Evolutionary conservation across 2,113 vertebrate species (phyloP).

Genomic region (Triplophysa siluroides): DNA sequence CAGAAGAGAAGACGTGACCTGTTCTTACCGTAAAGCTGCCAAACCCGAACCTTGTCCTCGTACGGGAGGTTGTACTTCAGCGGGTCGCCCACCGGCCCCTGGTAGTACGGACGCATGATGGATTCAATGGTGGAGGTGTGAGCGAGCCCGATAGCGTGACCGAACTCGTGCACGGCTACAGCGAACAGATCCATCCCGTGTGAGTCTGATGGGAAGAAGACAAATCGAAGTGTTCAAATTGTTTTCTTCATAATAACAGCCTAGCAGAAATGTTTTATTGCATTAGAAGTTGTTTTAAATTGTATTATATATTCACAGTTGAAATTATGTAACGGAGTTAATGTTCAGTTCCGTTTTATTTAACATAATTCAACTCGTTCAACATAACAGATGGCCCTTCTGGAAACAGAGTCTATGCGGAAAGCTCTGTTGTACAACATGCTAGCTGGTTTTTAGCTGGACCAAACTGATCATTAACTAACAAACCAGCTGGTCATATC

Average conservation of each 20-base stretch:
- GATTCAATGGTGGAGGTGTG: constrained; percentile 88
- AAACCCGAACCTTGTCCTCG: constrained; percentile 90
- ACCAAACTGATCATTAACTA: no score
- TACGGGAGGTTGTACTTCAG: constrained; percentile 91
- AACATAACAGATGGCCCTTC: no score
- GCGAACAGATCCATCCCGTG: constrained; percentile 94
- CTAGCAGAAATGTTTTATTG: not conserved
- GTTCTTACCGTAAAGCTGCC: constrained; percentile 91
- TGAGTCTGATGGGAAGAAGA: constrained; percentile 70
- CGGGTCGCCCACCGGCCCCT: constrained; percentile 92
- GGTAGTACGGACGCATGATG: constrained; percentile 97
- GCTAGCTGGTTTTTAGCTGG: no score
- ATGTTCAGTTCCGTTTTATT: no score
- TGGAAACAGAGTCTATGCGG: no score
- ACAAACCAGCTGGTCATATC: no score
- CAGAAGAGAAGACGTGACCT: not conserved
- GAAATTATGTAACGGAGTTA: no score
- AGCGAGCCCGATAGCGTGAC: constrained; percentile 92
- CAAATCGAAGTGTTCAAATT: not conserved
- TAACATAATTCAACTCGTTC: no score
- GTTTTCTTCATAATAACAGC: not conserved
- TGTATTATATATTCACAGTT: no score
- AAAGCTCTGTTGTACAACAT: no score
- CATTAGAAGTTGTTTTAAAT: no score
- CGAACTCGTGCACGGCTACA: constrained; percentile 95